phyloP scores from a whole-genome alignment of 2,888 invertebrate genomes.

The Bombyx huttoni region DNA sequence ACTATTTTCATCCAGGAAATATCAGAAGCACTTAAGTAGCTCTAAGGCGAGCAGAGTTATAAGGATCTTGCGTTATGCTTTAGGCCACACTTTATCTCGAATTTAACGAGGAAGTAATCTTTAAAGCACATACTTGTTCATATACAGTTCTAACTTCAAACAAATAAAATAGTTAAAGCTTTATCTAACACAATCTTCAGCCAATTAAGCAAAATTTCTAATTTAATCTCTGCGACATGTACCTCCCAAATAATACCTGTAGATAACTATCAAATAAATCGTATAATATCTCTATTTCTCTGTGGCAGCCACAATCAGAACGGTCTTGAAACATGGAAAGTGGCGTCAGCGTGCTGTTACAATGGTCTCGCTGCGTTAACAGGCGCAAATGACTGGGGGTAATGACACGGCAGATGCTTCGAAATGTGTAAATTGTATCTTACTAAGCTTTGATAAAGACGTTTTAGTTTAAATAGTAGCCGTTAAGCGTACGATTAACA shows the following conservation, averaged over 20 bases:
- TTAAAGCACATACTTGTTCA: background rate
- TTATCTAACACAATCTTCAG: background rate
- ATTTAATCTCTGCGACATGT: background rate
- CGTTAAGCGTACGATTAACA: slow-evolving; percentile 4
- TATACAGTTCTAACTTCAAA: background rate
- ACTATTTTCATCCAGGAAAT: slow-evolving; percentile 50
- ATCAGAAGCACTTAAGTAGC: slow-evolving; percentile 18
- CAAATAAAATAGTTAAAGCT: background rate
- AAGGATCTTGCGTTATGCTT: slow-evolving; percentile 1
- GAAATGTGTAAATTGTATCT: slow-evolving; percentile 51
- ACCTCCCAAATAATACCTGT: background rate
- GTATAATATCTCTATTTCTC: slow-evolving; percentile 22
- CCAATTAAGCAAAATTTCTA: background rate
- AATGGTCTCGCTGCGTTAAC: slow-evolving; percentile 53
- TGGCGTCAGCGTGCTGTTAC: slow-evolving; percentile 48
- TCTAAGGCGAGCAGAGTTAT: background rate
- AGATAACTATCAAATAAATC: background rate
- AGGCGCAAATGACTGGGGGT: slow-evolving; percentile 59
- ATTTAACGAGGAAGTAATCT: background rate
- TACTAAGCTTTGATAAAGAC: slow-evolving; percentile 22
- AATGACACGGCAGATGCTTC: slow-evolving; percentile 65
- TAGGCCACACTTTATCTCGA: background rate
- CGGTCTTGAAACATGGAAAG: slow-evolving; percentile 46
- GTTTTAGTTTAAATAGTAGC: slow-evolving; percentile 20
- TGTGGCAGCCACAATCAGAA: slow-evolving; percentile 39